Conservation (phyloP, 2,113 vertebrate species). For the Oreamnos americanus region DNA sequence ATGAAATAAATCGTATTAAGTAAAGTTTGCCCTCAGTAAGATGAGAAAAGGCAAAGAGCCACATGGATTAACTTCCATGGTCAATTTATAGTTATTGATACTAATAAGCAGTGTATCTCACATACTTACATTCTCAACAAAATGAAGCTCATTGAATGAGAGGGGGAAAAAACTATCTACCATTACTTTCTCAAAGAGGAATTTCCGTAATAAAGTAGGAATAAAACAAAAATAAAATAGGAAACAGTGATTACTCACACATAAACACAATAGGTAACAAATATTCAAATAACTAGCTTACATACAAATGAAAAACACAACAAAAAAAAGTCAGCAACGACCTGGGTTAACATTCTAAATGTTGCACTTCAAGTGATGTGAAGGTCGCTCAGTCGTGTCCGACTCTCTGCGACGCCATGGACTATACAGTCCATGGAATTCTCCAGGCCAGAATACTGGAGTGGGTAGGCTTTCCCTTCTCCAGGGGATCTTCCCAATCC, state of each 20-base stretch:
- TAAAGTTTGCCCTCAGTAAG: neutral
- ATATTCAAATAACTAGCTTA: neutral
- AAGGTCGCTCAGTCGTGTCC: neutral
- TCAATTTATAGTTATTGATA: neutral
- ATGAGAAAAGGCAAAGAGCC: neutral
- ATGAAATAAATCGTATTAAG: neutral
- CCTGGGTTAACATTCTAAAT: neutral
- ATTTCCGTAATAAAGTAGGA: neutral
- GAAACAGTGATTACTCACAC: neutral
- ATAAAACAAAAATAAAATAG: neutral
- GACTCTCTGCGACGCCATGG: neutral
- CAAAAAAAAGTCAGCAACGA: neutral
- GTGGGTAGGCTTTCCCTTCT: neutral
- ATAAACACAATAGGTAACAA: neutral
- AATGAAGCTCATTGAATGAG: neutral
- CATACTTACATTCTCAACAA: neutral
- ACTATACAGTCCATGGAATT: neutral
- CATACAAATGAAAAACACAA: neutral
- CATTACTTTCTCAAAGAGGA: slow-evolving; percentile 21
- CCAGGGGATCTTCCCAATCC: neutral
- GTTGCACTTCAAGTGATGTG: neutral
- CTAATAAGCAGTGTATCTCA: neutral
- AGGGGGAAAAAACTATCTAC: neutral
- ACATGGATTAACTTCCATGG: neutral
- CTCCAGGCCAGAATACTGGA: neutral